phyloP scores from a whole-genome alignment of 2,888 invertebrate genomes.

The Agrochola litura region DNA sequence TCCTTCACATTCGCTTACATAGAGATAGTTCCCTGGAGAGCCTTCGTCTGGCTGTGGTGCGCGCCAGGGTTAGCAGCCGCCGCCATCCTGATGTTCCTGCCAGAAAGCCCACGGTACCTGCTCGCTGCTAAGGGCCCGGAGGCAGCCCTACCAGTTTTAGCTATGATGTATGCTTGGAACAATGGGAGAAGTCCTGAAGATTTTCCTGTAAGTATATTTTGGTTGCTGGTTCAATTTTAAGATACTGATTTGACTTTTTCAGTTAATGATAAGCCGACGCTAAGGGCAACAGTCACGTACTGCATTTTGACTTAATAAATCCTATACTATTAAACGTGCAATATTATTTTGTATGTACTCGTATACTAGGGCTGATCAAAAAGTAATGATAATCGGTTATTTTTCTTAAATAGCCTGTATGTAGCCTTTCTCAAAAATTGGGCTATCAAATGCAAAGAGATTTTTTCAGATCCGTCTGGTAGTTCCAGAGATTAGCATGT shows the following conservation, averaged over 20 bases:
- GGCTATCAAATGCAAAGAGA: too few relatives aligned
- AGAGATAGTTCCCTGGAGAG: slow-evolving; percentile 93
- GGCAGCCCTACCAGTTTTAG: slow-evolving; percentile 91
- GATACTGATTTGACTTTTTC: too few relatives aligned
- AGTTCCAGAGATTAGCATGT: too few relatives aligned
- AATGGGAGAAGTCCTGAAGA: slow-evolving; percentile 71
- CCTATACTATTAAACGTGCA: too few relatives aligned
- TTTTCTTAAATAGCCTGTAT: too few relatives aligned
- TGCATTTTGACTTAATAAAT: too few relatives aligned
- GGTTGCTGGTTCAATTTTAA: not conserved
- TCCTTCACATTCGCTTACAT: slow-evolving; percentile 83
- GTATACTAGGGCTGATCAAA: too few relatives aligned
- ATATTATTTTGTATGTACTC: too few relatives aligned
- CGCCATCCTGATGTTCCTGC: slow-evolving; percentile 89
- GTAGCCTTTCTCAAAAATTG: too few relatives aligned
- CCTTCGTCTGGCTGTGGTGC: slow-evolving; percentile 92
- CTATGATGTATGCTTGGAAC: slow-evolving; percentile 90
- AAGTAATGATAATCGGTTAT: too few relatives aligned
- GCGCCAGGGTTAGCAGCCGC: slow-evolving; percentile 92
- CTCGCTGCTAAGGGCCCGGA: slow-evolving; percentile 91
- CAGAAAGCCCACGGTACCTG: slow-evolving; percentile 95
- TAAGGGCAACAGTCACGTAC: too few relatives aligned
- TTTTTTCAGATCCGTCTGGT: too few relatives aligned
- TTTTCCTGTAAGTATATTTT: slow-evolving; percentile 84
- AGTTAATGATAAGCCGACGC: not conserved